Base-by-base conservation (phyloP, 2,888 invertebrate genomes). In the Tinea semifulvella region DNA sequence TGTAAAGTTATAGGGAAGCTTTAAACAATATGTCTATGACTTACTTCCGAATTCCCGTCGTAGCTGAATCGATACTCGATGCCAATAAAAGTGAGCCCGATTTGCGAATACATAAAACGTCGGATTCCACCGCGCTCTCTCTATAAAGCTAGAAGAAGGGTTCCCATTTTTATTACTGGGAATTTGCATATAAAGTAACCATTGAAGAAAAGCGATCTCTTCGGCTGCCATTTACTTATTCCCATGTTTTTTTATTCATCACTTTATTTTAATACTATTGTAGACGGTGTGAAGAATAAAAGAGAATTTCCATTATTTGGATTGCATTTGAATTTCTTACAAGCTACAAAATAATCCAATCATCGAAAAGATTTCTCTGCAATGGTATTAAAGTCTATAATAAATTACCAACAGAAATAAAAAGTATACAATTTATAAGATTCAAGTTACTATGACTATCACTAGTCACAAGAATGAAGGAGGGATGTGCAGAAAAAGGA, bases 151-250 rank as follows among this genome's bases (percentile, higher is more conserved):
- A 76, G 74, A 60, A 66, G 75, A 76, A 79, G 80, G 80, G 79
- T 80, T 76, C 74, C 68, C 58, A 58, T 50, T 80, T 80, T 80
- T 80, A 80, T 77, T 68, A 67, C 77, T 60, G 65, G 61, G 68
- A 72, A 80, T 80, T 80, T 79, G 73, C 80, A 80, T 80, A 77
- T 80, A 80, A 80, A 80, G 80, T 80, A 80, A 80, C 77, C 79
- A 77, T 80, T 75, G 74, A 79, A 80, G 80, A 73, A 77, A 79
- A 75, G 72, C 74, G 77, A 80, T 79, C 79, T 79, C 79, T 70
- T 18, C 36, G 46, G 42, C 44, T 40, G 42, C 66, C 65, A 68
- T 65, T 72, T 61, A 65, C 64, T 45, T 39, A 25, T 63, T 67
- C 54, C n/a, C 60, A 58, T 63, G 66, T 65, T 68, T 71, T 69